Conservation (phyloP, 1,140 invertebrate genomes). For the Cyclina sinensis region DNA sequence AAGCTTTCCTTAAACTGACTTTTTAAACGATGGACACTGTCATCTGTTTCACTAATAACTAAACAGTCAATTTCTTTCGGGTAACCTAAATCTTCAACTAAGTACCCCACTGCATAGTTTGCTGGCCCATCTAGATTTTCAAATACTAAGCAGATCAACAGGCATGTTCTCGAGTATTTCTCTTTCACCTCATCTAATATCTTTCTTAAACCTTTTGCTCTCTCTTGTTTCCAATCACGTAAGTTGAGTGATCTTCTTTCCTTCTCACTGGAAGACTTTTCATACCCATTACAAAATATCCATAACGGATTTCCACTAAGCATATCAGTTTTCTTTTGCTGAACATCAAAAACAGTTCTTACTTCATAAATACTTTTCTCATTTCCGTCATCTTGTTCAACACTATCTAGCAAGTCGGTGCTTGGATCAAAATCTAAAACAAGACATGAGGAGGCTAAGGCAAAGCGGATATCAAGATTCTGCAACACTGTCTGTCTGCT, state of each 20-base stretch:
- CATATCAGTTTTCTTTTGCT: too few species aligned
- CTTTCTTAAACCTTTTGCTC: background rate
- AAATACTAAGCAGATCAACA: background rate
- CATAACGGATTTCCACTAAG: background rate
- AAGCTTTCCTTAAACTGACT: background rate
- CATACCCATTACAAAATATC: conserved; percentile 31
- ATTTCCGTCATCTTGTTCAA: conserved; percentile 2
- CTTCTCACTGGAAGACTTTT: background rate
- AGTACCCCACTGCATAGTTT: background rate
- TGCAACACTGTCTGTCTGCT: background rate
- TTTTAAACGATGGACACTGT: background rate
- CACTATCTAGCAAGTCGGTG: background rate
- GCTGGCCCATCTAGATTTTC: background rate
- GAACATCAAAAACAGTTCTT: too few species aligned
- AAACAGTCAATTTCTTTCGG: conserved; percentile 7
- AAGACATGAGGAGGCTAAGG: background rate
- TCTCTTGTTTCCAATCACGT: background rate
- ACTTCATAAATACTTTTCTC: background rate
- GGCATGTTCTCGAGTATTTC: background rate
- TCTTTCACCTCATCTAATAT: background rate
- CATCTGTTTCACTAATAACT: background rate
- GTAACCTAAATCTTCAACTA: background rate
- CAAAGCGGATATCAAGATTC: background rate
- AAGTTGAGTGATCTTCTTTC: background rate
- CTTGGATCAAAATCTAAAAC: conserved; percentile 39